A percentile compares a stretch with the other conserved stretches of the same genome.
phyloP scores from a whole-genome alignment of 2,113 vertebrate genomes.

The Poecilia latipinna region DNA sequence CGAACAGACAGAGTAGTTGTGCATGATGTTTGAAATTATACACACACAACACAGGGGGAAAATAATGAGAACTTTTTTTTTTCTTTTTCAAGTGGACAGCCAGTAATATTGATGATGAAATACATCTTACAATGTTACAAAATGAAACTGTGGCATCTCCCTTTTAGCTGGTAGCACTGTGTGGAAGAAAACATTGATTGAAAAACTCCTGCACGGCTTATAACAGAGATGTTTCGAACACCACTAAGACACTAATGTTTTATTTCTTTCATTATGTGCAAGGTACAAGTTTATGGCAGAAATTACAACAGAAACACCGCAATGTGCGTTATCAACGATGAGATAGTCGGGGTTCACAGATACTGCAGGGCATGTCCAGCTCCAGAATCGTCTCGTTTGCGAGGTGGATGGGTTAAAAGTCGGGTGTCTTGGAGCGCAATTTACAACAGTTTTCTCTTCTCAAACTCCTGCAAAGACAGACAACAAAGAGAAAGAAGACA shows the following conservation, averaged over 20 bases:
- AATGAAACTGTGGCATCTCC: constrained; percentile 43
- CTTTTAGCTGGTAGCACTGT: constrained; percentile 16
- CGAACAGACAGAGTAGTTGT: background rate
- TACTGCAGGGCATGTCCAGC: constrained; percentile 52
- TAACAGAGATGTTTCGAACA: constrained; percentile 44
- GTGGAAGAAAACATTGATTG: constrained; percentile 12
- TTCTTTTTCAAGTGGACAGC: constrained; percentile 70
- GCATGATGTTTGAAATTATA: constrained; percentile 21
- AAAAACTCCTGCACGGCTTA: constrained; percentile 41
- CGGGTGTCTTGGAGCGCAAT: constrained; percentile 26
- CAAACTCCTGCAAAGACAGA: constrained; percentile 79
- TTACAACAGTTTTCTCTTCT: constrained; percentile 86
- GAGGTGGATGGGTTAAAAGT: constrained; percentile 33
- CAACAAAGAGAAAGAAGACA: constrained; percentile 38
- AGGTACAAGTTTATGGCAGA: constrained; percentile 68
- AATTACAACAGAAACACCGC: constrained; percentile 66
- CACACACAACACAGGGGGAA: constrained; percentile 32
- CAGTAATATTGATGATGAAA: constrained; percentile 52
- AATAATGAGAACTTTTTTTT: constrained; percentile 51
- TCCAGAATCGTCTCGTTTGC: constrained; percentile 50
- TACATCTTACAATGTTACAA: constrained; percentile 54
- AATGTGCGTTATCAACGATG: constrained; percentile 42
- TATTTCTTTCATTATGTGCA: constrained; percentile 59
- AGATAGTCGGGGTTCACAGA: constrained; percentile 41
- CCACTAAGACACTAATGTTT: constrained; percentile 45